Conservation (phyloP, 92 coral and sea anemone species). For the Bergia sp. region DNA sequence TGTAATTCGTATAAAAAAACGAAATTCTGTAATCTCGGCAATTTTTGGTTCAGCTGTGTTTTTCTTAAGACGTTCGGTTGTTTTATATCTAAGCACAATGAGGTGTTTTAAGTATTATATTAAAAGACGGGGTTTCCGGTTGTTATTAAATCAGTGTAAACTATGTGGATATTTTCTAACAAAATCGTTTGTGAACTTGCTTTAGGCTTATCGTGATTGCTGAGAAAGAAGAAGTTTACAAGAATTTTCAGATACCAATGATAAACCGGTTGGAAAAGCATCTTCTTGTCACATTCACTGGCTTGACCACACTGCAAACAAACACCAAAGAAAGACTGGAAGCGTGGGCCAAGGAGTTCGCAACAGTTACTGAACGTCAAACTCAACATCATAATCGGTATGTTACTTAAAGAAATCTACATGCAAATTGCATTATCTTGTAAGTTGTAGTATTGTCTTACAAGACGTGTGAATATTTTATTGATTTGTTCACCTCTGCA, state of each 20-base stretch:
- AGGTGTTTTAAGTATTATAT: background rate
- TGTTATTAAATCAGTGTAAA: background rate
- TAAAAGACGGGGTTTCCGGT: background rate
- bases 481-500: background rate
- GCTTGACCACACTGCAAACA: slow-evolving; percentile 60
- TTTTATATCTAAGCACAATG: too few relatives aligned
- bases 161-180: background rate
- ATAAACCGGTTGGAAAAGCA: slow-evolving; percentile 90
- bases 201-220: slow-evolving; percentile 85
- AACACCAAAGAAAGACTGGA: slow-evolving; percentile 58
- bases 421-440: background rate
- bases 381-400: slow-evolving; percentile 21
- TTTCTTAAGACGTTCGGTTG: too few relatives aligned
- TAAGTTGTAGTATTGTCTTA: background rate
- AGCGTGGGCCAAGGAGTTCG: slow-evolving; percentile 67
- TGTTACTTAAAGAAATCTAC: background rate
- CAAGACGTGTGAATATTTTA: background rate
- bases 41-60: too few relatives aligned
- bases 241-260: slow-evolving; percentile 76
- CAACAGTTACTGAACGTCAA: slow-evolving; percentile 28
- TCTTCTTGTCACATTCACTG: slow-evolving; percentile 71
- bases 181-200: background rate
- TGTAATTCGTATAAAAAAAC: too few relatives aligned
- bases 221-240: slow-evolving; percentile 84
- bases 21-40: too few relatives aligned